Evolutionary conservation across 35 echinoderm and acorn worm genomes (phyloP).

Genomic region (Apostichopus parvimensis): DNA sequence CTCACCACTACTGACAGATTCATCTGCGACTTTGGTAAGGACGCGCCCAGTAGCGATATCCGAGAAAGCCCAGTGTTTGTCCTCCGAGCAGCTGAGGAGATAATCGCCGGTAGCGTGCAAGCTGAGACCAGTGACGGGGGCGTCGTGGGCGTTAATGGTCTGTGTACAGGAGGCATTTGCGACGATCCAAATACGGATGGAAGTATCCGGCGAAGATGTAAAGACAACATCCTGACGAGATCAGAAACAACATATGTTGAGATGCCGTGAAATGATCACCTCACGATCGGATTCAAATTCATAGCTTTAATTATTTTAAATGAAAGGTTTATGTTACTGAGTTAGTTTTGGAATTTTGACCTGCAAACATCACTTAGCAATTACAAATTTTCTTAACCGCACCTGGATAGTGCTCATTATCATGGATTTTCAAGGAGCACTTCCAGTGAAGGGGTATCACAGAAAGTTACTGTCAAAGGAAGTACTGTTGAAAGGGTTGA

Average conservation of each 20-base stretch:
- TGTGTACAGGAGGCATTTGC: conserved; percentile 82
- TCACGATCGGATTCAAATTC: no score
- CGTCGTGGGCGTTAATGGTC: conserved; percentile 84
- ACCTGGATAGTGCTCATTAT: no score
- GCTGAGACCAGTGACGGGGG: conserved; percentile 90
- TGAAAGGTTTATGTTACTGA: no score
- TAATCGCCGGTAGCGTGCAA: conserved; percentile 95
- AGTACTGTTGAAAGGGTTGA: no score
- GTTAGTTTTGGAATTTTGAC: no score
- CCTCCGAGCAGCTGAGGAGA: conserved; percentile 94
- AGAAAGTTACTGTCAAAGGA: no score
- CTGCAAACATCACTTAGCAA: no score
- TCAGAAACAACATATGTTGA: neutral
- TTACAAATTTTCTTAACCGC: no score
- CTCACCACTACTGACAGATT: conserved; percentile 91
- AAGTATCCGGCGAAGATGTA: conserved; percentile 85
- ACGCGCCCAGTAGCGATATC: conserved; percentile 89
- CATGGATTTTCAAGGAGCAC: no score
- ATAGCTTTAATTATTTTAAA: no score
- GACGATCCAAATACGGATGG: conserved; percentile 92
- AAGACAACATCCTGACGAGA: conserved; percentile 87
- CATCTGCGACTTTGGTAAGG: conserved; percentile 92
- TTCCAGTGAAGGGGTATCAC: no score
- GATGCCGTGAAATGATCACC: no score
- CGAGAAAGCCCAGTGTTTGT: conserved; percentile 97